These are phyloP conservation scores for Philantomba maxwellii DNA, from an alignment of 2,113 vertebrate genomes.

Conservation along the genomic window DNA sequence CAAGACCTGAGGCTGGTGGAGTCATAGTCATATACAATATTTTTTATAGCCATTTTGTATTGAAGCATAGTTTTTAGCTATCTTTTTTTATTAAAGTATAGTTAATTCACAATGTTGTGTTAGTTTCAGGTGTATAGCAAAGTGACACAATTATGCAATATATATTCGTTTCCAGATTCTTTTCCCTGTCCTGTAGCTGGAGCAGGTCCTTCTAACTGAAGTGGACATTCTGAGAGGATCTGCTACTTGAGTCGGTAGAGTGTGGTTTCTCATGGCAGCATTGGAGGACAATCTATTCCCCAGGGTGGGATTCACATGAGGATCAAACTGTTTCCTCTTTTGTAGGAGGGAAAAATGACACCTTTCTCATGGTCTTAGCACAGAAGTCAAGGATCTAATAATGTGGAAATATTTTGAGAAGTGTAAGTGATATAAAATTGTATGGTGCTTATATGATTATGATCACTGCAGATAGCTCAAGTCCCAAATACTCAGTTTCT, in stretches of 20 bases:
- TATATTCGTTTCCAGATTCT: neutral
- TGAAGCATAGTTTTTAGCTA: too few species aligned
- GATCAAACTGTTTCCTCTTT: neutral
- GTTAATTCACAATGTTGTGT: neutral
- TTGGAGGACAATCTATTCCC: neutral
- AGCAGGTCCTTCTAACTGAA: neutral
- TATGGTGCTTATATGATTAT: neutral
- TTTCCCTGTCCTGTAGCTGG: neutral
- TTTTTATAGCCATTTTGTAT: too few species aligned
- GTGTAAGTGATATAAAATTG: neutral
- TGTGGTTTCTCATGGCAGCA: neutral
- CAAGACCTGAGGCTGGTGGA: too few species aligned
- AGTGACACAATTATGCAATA: neutral
- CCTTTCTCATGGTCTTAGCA: neutral
- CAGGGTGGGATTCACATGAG: neutral
- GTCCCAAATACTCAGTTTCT: neutral
- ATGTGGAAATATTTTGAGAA: neutral
- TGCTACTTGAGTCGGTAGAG: neutral
- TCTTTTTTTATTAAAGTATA: neutral
- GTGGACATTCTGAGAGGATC: neutral
- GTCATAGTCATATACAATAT: too few species aligned
- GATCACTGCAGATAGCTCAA: neutral
- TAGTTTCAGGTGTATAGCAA: neutral
- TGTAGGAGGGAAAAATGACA: neutral
- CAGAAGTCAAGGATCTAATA: neutral